A percentile compares a stretch with the other conserved stretches of the same genome.
phyloP scores from a whole-genome alignment of 2,888 invertebrate species.

The Drosophila cognata region DNA sequence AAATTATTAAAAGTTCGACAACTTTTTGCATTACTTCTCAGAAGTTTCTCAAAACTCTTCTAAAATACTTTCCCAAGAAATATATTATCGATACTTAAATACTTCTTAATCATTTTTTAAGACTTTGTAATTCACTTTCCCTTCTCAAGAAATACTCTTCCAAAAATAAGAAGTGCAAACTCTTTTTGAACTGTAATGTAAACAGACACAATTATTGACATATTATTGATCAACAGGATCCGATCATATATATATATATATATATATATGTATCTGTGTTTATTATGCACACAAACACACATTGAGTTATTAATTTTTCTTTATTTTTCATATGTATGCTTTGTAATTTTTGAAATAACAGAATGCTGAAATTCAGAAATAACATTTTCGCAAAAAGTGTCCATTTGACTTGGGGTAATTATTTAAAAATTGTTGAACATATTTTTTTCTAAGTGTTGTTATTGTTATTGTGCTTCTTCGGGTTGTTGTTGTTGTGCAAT shows the following conservation, averaged over 20 bases:
- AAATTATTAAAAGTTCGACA: not conserved
- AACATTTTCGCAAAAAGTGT: not conserved
- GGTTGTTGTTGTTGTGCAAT: conserved; percentile 55
- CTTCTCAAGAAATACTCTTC: not conserved
- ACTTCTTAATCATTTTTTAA: not conserved
- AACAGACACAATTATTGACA: not conserved
- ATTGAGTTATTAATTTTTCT: not conserved
- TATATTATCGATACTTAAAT: not conserved
- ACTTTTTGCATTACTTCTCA: not conserved
- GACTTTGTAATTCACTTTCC: not conserved
- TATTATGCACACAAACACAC: no score
- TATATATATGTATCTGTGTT: no score
- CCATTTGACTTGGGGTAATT: not conserved
- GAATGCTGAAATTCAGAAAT: not conserved
- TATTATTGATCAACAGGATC: not conserved
- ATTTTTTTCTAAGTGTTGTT: conserved; percentile 11
- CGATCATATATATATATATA: not conserved
- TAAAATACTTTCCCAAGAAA: not conserved
- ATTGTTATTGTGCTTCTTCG: conserved; percentile 38
- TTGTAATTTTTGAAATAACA: not conserved
- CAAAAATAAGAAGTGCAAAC: not conserved
- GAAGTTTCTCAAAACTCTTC: not conserved
- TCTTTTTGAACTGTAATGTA: not conserved
- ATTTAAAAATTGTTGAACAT: not conserved
- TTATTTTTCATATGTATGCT: not conserved